These are phyloP conservation scores for Caloenas nicobarica DNA, from an alignment of 2,113 vertebrate species.

Conservation along the genomic window DNA sequence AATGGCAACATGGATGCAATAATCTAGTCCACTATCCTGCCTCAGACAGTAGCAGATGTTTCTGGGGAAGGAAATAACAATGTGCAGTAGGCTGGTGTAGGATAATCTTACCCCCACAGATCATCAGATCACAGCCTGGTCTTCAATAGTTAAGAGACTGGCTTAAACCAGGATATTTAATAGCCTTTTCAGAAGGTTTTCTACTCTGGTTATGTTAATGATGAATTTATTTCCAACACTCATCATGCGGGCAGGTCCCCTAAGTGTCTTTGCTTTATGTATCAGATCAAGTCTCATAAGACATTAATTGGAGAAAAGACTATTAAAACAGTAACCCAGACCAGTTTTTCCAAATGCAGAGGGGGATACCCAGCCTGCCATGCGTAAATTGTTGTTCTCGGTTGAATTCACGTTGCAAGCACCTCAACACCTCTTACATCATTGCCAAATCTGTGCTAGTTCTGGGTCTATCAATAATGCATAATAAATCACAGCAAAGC, in stretches of 20 bases:
- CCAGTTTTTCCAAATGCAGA: neutral
- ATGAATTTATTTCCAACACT: neutral
- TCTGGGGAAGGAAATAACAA: neutral
- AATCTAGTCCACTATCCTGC: neutral
- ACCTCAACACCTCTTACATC: neutral
- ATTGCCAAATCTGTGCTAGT: neutral
- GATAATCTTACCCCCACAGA: neutral
- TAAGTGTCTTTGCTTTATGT: neutral
- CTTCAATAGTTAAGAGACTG: neutral
- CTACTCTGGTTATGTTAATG: neutral
- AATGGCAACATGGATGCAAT: neutral
- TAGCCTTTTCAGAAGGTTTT: neutral
- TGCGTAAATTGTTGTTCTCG: neutral
- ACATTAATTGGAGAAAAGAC: neutral
- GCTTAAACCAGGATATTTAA: neutral
- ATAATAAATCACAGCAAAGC: neutral
- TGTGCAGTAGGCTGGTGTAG: neutral
- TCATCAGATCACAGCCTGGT: neutral
- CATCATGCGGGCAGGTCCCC: neutral
- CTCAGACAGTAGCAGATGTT: constrained; percentile 41
- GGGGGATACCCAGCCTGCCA: neutral
- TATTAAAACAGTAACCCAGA: neutral
- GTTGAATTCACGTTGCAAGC: neutral
- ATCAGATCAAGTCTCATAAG: neutral
- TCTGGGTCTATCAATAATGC: rapidly evolving